Evolutionary conservation across 2,888 invertebrate genomes (phyloP).

Genomic region (Gortyna flavago): DNA sequence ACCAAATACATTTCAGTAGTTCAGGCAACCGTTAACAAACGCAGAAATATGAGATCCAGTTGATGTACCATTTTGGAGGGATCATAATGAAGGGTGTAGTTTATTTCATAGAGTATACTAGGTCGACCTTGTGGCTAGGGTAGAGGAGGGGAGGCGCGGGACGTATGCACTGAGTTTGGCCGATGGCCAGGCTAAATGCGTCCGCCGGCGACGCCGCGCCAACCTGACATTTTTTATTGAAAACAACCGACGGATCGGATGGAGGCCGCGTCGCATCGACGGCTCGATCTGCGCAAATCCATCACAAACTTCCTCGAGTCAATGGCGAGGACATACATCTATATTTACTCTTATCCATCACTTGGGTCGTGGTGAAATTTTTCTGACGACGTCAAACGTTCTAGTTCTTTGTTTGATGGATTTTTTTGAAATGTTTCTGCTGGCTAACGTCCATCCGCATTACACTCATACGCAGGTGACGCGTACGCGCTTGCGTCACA

Average conservation of each 20-base stretch:
- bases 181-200: conserved; percentile 86
- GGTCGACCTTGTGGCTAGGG: conserved; percentile 84
- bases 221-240: conserved; percentile 89
- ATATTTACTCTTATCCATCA: conserved; percentile 84
- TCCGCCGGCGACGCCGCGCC: conserved; percentile 83
- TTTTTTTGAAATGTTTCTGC: conserved; percentile 69
- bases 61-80: conserved; percentile 10
- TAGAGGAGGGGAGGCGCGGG: conserved; percentile 77
- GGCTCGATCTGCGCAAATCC: conserved; percentile 84
- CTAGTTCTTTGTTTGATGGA: conserved; percentile 62
- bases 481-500: conserved; percentile 69
- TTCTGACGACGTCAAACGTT: conserved; percentile 72
- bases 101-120: conserved; percentile 71
- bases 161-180: conserved; percentile 86
- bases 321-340: conserved; percentile 88
- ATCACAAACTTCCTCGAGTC: conserved; percentile 86
- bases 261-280: conserved; percentile 81
- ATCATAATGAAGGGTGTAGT: conserved; percentile 60
- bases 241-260: conserved; percentile 86
- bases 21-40: not conserved
- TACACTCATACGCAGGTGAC: conserved; percentile 70
- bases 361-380: conserved; percentile 72
- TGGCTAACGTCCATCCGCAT: conserved; percentile 76
- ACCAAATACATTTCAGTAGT: not conserved
- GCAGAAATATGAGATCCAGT: conserved; percentile 1